These are phyloP conservation scores for Ancistrus triradiatus DNA, from an alignment of 2,113 vertebrate genomes.

Conservation along the genomic window DNA sequence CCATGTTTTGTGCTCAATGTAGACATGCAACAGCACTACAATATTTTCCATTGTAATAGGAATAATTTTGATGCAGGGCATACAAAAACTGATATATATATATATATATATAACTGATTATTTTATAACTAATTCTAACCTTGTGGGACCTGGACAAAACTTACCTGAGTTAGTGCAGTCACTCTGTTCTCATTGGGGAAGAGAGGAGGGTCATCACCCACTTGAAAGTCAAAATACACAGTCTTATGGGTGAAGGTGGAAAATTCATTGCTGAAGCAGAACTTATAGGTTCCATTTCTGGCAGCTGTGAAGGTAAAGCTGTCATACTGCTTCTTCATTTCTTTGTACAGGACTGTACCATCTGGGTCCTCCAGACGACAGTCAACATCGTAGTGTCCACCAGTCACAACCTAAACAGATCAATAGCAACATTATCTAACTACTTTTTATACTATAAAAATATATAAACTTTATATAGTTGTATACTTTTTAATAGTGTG, in stretches of 20 bases:
- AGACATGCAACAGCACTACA: too few relatives aligned
- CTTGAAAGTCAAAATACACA: constrained; percentile 96
- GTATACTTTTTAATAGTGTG: too few relatives aligned
- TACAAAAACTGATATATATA: too few relatives aligned
- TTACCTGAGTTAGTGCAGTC: constrained; percentile 93
- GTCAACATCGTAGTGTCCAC: constrained; percentile 96
- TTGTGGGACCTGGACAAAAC: neutral
- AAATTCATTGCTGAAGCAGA: constrained; percentile 99
- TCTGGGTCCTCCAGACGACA: constrained; percentile 91
- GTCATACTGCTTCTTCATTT: constrained; percentile 98
- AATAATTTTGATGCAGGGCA: too few relatives aligned
- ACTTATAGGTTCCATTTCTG: constrained; percentile 90
- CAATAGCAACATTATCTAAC: too few relatives aligned
- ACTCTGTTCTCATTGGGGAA: constrained; percentile 96
- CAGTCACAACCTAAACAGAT: constrained; percentile 85
- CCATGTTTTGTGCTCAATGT: too few relatives aligned
- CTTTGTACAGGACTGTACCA: constrained; percentile 87
- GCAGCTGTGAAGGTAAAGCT: constrained; percentile 94
- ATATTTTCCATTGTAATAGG: too few relatives aligned
- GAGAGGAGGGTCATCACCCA: constrained; percentile 93
- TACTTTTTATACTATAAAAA: too few relatives aligned
- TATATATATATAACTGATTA: too few relatives aligned
- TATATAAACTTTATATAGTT: too few relatives aligned
- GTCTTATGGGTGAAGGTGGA: constrained; percentile 99
- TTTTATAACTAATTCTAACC: too few relatives aligned